A percentile compares a stretch with the other conserved stretches of the same genome.
Evolutionary conservation across 2,797 vertebrate genomes (phyloP).

Genomic region (Tokudaia muenninki): DNA sequence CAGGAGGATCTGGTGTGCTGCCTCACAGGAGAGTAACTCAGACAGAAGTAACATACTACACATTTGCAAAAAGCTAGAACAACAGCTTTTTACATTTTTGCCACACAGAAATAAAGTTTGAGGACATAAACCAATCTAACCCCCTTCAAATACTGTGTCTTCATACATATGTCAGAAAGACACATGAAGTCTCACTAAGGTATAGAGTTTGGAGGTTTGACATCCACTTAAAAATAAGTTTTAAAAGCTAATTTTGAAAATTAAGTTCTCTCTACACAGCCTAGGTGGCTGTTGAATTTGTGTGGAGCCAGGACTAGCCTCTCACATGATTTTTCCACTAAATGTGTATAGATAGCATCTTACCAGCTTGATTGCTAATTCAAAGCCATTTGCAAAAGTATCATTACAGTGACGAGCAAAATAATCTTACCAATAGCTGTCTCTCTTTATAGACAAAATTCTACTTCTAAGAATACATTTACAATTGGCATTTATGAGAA

Average conservation of each 20-base stretch:
- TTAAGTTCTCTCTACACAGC: too few relatives aligned
- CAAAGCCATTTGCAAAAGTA: conserved; percentile 50
- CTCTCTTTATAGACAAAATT: conserved; percentile 7
- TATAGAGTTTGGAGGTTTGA: not conserved
- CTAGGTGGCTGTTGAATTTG: not conserved
- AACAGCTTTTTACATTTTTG: not conserved
- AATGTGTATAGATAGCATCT: not conserved
- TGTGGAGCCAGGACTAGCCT: not conserved
- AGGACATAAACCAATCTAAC: not conserved
- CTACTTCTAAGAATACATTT: not conserved
- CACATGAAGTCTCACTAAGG: not conserved
- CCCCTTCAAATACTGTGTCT: not conserved
- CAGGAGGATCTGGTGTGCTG: not conserved
- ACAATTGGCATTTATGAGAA: not conserved
- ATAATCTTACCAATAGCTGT: not conserved
- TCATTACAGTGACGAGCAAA: not conserved
- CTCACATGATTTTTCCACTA: not conserved
- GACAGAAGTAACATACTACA: not conserved
- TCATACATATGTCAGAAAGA: not conserved
- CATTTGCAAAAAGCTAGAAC: not conserved
- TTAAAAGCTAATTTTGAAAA: not conserved
- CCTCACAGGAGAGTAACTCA: not conserved
- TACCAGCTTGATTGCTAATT: not conserved
- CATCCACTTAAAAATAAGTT: not conserved
- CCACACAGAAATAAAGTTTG: not conserved